Base-by-base conservation (phyloP, 2,113 vertebrate genomes). In the Tursiops truncatus region DNA sequence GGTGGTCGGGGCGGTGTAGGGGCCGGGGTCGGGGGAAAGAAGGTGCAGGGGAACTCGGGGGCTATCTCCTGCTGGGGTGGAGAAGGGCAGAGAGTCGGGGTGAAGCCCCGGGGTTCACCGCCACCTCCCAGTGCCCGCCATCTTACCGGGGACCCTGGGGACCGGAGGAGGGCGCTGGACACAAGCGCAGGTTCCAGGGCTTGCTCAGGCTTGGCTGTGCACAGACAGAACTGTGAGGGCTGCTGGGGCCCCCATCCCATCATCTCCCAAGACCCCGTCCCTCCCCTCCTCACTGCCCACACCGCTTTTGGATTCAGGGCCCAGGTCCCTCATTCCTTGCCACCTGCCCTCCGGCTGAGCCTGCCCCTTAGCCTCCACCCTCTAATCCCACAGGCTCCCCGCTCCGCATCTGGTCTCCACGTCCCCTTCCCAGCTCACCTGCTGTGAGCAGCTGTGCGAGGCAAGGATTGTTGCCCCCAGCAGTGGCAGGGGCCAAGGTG, bases 361-460 rank as follows among this genome's bases (percentile, higher is more conserved):
- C 56, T n/a, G 36, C 21, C 65, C 60, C 58, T 28, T 31, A 17
- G 31, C 65, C 44, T 20, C n/a, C 6, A 25, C 31, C 67, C 71
- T 60, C 63, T 41, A 13, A 26, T 41, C 74, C 38, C 21, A 36
- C 13, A 65, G 56, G 36, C 41, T 56, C 31, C 10, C 8, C 2
- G 3, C 20, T 62, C 41, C n/a, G 20, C 7, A 11, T 36, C 8
- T 4, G 8, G 2, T 36, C 28, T 31, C 86, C 10, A 13, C 0
- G 0, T 1, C 6, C 7, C 74, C 53, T 2, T 0, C 0, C 62
- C 9, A 2, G 3, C 41, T 98, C 95, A 98, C 99, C 98, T 95
- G 99, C 83, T 25, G 98, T 99, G 65, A 99, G 99, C 82, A 99
- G 99, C 95, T 99, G 99, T 12, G 99, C 99, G 63, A 99, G 98